Percentiles rank a stretch among this genome's conserved stretches.
These are phyloP conservation scores for Adoxophyes honmai DNA, from an alignment of 1,140 invertebrate species.

Conservation along the genomic window DNA sequence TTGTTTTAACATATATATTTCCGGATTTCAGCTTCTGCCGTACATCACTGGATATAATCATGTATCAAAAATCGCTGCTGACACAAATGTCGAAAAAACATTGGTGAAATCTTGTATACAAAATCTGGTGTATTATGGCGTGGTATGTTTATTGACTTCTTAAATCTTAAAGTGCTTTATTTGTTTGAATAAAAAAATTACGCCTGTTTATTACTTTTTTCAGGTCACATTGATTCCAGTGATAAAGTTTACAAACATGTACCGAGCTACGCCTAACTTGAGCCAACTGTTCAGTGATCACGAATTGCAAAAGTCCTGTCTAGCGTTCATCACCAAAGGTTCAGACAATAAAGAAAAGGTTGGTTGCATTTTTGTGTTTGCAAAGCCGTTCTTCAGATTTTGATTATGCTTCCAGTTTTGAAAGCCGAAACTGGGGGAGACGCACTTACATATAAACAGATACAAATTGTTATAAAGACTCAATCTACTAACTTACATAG, in stretches of 20 bases:
- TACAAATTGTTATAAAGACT: no score
- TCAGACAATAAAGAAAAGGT: conserved; percentile 51
- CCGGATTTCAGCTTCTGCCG: conserved; percentile 83
- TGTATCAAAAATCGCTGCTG: conserved; percentile 87
- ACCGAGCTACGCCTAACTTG: conserved; percentile 91
- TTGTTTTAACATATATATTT: conserved; percentile 10
- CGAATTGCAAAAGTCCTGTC: conserved; percentile 86
- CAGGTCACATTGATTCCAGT: conserved; percentile 91
- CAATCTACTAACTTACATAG: no score
- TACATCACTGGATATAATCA: conserved; percentile 96
- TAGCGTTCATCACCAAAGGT: conserved; percentile 76
- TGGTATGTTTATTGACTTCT: conserved; percentile 57
- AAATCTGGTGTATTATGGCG: conserved; percentile 90
- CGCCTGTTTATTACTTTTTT: conserved; percentile 69
- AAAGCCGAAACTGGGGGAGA: no score
- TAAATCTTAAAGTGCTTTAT: no score
- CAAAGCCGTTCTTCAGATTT: no score
- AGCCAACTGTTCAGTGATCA: conserved; percentile 83
- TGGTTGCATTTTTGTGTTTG: conserved; percentile 16
- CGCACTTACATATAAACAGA: no score
- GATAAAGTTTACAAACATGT: conserved; percentile 96
- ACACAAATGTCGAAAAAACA: conserved; percentile 95
- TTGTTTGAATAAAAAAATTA: no score
- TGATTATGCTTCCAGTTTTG: no score
- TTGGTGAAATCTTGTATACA: conserved; percentile 96